Evolutionary conservation across 2,888 invertebrate species (phyloP), one percentile per base, ranked within the genome.

Genomic region (Anaspis maculata): DNA sequence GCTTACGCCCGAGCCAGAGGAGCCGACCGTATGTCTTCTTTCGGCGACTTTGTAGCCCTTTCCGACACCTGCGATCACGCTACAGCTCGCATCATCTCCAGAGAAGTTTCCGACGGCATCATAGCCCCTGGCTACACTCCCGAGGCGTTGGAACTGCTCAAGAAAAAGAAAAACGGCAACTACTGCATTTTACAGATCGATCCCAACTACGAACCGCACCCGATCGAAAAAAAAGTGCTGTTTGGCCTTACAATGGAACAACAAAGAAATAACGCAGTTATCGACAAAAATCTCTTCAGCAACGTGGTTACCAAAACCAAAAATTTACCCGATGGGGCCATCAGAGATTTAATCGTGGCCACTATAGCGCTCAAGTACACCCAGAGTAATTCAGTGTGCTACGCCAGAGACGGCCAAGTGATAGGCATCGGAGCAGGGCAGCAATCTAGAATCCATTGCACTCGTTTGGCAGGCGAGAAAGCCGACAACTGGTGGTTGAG

Each of bases 401-500:
- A 85, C 56, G 95, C 96, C 0, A 82, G 82, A 51, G 86, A 94
- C 64, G 94, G 92, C 3, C 83, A 89, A 73, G 82, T 84, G 7
- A 51, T 72, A 71, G 97, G 97, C 11, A 95, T 95, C 52, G 97
- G 97, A 15, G 97, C 97, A n/a, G 97, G 97, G 0, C 97, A 98
- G 60, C 97, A 98, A 66, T 95, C 94, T 0, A 79, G 97, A 45
- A 96, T 98, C 57, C 97, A 98, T 67, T 98, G 97, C 69, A 96
- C 96, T 1, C 76, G 96, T 49, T 74, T 98, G 49, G 97, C 97
- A 36, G 96, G 95, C 26, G 90, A 92, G 57, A 98, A 98, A 66
- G 94, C 95, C 13, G 86, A 91, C 60, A 88, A 92, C 66, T 98
- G 97, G 96, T 97, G 96, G 96, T 67, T 94, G 52, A 78, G 97